Percentiles rank a stretch among this genome's conserved stretches.
phyloP scores from a whole-genome alignment of 2,797 vertebrate species.

The Gallinago stenura region DNA sequence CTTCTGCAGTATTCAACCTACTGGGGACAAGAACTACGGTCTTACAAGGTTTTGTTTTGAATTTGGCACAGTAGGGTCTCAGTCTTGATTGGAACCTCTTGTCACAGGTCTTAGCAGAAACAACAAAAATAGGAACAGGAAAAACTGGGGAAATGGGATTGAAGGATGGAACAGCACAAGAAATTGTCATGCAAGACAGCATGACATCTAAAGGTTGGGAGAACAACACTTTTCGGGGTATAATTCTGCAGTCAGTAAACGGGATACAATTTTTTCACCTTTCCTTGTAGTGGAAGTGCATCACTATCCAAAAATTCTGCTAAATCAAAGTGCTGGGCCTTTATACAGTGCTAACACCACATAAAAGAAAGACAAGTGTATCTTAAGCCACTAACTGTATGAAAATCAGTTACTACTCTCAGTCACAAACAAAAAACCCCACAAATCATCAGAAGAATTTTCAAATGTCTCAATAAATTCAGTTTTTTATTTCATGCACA shows the following conservation, averaged over 20 bases:
- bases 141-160: background rate
- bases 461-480: slow-evolving; percentile 1
- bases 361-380: background rate
- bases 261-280: background rate
- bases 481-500: background rate
- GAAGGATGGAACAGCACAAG: background rate
- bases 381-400: background rate
- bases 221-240: background rate
- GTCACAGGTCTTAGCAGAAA: slow-evolving; percentile 3
- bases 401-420: slow-evolving; percentile 12
- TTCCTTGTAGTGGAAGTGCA: background rate
- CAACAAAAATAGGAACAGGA: background rate
- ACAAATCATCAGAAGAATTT: background rate
- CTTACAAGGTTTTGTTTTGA: background rate
- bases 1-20: background rate
- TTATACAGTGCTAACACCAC: background rate
- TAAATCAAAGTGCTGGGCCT: background rate
- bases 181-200: background rate
- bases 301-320: background rate
- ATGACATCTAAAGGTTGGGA: background rate
- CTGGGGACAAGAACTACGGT: background rate
- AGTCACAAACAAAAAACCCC: background rate
- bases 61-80: background rate
- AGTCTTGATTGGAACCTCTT: background rate
- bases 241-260: background rate